Conservation (phyloP, 1,140 invertebrate genomes). For the Nomia melanderi region DNA sequence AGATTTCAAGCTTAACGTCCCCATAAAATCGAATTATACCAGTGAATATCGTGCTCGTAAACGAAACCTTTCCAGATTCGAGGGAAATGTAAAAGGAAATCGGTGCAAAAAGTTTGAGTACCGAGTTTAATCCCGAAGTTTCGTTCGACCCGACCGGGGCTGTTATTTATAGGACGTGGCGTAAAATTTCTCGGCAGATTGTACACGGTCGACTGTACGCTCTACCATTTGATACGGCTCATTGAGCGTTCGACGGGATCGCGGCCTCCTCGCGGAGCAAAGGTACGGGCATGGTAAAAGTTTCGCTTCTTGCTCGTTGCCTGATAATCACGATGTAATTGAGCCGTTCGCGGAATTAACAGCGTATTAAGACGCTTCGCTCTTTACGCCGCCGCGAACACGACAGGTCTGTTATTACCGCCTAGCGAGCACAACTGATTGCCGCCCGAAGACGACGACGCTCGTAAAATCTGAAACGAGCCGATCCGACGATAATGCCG, state of each 20-base stretch:
- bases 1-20: too few relatives aligned
- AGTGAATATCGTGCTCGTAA: too few relatives aligned
- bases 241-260: constrained; percentile 16
- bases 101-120: too few relatives aligned
- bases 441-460: background rate
- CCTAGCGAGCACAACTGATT: background rate
- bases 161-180: constrained; percentile 16
- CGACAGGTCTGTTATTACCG: background rate
- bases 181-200: constrained; percentile 20
- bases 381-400: background rate
- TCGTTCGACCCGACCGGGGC: too few relatives aligned
- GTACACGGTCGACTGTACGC: background rate
- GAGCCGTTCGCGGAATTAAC: constrained; percentile 15
- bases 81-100: too few relatives aligned
- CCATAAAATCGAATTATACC: too few relatives aligned
- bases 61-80: too few relatives aligned
- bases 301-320: background rate
- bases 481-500: background rate
- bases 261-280: background rate
- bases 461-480: background rate
- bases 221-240: constrained; percentile 19
- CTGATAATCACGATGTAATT: constrained; percentile 8
- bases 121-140: too few relatives aligned
- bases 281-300: constrained; percentile 5
- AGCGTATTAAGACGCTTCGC: background rate